Base-by-base conservation (phyloP, 2,797 vertebrate genomes). In the Acanthopagrus latus region DNA sequence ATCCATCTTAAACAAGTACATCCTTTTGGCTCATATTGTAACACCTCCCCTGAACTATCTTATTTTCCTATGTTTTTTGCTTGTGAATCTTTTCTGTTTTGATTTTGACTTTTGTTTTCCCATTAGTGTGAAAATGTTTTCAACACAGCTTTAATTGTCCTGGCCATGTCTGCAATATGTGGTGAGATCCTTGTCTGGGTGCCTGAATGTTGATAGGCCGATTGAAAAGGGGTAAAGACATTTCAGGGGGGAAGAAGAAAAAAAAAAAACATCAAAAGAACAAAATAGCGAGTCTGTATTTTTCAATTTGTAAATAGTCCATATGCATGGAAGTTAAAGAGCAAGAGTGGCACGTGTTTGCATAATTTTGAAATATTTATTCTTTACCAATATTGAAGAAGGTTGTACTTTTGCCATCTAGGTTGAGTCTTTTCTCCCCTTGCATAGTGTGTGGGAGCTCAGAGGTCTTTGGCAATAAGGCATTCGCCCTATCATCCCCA, bases 231-330 rank as follows among this genome's bases (percentile, higher is more conserved):
- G 88, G 89, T 92, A 94, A 93, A 91, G 88, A 92, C 90, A 88
- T 96, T 97, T 97, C 96, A 94, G 95, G 84, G 82, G 96, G 94
- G 74, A 63, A 5, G 55, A 60, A 94, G 17, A 41, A n/a, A 62
- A 71, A 94, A 95, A 44, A 94, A 95, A 92, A 94, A 93, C 80
- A 76, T 74, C 78, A 88, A 89, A 86, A 79, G 70, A 93, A 91
- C 82, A 91, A 94, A 91, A 86, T 96, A 95, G 94, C 94, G 96
- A 96, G 96, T 96, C 94, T 95, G 96, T 97, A 97, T 99, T 99
- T 99, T 99, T 97, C 97, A 97, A 97, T 96, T 97, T 99, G 97
- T 99, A 99, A 97, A 99, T 99, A 98, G 96, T 93, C 95, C 97
- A 98, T 98, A 97, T 97, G 97, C 97, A 99, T 99, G 98, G 96